Conservation (phyloP, 53 echinoderm and acorn worm genomes). For the Hippasteria phrygiana region DNA sequence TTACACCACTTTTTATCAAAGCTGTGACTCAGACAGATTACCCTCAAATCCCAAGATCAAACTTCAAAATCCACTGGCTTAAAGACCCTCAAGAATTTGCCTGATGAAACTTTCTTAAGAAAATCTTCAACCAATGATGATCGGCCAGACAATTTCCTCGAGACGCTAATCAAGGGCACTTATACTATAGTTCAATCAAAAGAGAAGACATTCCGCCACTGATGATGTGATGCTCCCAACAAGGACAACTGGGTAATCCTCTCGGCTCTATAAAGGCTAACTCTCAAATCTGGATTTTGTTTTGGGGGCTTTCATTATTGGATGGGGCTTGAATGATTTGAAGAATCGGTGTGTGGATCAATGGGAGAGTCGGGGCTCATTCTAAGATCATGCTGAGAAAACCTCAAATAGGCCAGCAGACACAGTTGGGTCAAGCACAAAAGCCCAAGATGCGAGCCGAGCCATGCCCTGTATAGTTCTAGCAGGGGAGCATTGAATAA, state of each 20-base stretch:
- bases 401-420: neutral
- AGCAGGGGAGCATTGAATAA: neutral
- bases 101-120: neutral
- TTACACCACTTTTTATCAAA: neutral
- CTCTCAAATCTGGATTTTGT: slow-evolving; percentile 34
- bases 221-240: neutral
- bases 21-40: slow-evolving; percentile 16
- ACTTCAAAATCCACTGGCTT: neutral
- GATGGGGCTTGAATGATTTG: neutral
- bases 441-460: neutral
- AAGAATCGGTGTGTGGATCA: neutral
- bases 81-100: slow-evolving; percentile 14
- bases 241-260: slow-evolving; percentile 12
- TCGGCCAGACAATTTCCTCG: neutral
- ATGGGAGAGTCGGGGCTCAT: slow-evolving; percentile 8
- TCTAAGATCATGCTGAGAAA: neutral
- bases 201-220: too few species aligned
- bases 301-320: slow-evolving; percentile 20
- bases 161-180: neutral
- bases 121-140: neutral
- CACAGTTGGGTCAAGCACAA: slow-evolving; percentile 26
- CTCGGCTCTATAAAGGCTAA: slow-evolving; percentile 13
- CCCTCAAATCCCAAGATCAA: neutral
- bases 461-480: neutral
- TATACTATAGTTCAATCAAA: slow-evolving; percentile 26